phyloP scores from a whole-genome alignment of 1,140 invertebrate species.

The Tribolium madens region DNA sequence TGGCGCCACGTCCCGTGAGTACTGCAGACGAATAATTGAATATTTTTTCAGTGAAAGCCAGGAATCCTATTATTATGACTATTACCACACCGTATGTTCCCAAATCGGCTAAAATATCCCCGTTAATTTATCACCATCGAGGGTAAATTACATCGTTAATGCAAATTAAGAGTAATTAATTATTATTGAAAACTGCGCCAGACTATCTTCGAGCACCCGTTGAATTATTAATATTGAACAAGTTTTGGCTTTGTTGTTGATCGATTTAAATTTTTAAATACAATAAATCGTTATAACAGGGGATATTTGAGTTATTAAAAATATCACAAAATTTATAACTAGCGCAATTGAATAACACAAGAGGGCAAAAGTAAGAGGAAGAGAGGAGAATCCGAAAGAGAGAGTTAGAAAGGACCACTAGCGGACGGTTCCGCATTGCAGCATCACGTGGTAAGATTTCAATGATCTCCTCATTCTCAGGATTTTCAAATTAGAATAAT shows the following conservation, averaged over 20 bases:
- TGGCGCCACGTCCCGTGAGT: slow-evolving; percentile 41
- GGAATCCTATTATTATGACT: too few species aligned
- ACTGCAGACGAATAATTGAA: background rate
- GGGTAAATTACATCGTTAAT: background rate
- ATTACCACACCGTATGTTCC: background rate
- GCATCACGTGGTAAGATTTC: slow-evolving; percentile 52
- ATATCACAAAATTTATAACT: slow-evolving; percentile 28
- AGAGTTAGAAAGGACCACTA: slow-evolving; percentile 22
- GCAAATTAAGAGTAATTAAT: slow-evolving; percentile 20
- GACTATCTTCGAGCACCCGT: background rate
- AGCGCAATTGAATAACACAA: slow-evolving; percentile 31
- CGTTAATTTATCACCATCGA: background rate
- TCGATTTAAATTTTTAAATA: slow-evolving; percentile 1
- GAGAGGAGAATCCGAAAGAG: slow-evolving; percentile 24
- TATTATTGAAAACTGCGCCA: background rate
- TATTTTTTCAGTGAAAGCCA: too few species aligned
- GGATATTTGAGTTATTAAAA: background rate
- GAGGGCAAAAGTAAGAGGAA: slow-evolving; percentile 11
- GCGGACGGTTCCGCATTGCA: slow-evolving; percentile 51
- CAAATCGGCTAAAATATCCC: background rate
- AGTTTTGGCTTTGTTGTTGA: background rate
- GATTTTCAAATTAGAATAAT: slow-evolving; percentile 27
- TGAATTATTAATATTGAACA: background rate
- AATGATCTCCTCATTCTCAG: slow-evolving; percentile 48
- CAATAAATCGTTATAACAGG: background rate